phyloP scores from a whole-genome alignment of 2,888 invertebrate species.

The Cephus pulcher region DNA sequence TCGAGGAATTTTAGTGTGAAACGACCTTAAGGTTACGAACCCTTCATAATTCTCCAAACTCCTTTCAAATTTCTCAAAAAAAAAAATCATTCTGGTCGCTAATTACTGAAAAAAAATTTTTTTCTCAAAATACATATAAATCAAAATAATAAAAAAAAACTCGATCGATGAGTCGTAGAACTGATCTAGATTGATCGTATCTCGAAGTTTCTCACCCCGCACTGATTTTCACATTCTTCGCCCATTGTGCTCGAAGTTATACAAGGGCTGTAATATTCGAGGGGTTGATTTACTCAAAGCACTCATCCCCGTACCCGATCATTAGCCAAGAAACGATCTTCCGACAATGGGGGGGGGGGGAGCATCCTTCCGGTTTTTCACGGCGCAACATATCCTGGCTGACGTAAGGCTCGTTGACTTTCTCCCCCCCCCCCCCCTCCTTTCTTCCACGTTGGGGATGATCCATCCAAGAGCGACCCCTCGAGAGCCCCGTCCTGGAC shows the following conservation, averaged over 20 bases:
- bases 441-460: slow-evolving; percentile 34
- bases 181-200: neutral
- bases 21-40: neutral
- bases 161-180: neutral
- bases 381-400: slow-evolving; percentile 13
- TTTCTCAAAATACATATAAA: neutral
- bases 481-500: slow-evolving; percentile 19
- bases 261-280: neutral
- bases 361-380: slow-evolving; percentile 42
- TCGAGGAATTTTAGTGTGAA: neutral
- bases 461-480: slow-evolving; percentile 25
- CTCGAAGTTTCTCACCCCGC: neutral
- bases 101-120: neutral
- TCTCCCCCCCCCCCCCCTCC: slow-evolving; percentile 1
- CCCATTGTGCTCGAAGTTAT: neutral
- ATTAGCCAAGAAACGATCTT: slow-evolving; percentile 5
- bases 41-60: neutral
- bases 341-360: slow-evolving; percentile 20
- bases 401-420: slow-evolving; percentile 4
- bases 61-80: neutral
- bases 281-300: neutral
- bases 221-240: neutral
- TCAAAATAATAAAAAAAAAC: neutral
- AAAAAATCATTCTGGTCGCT: neutral
- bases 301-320: neutral